A percentile compares a stretch with the other conserved stretches of the same genome.
Evolutionary conservation across 2,888 invertebrate species (phyloP).

Genomic region (Phoenoteleia sp.): DNA sequence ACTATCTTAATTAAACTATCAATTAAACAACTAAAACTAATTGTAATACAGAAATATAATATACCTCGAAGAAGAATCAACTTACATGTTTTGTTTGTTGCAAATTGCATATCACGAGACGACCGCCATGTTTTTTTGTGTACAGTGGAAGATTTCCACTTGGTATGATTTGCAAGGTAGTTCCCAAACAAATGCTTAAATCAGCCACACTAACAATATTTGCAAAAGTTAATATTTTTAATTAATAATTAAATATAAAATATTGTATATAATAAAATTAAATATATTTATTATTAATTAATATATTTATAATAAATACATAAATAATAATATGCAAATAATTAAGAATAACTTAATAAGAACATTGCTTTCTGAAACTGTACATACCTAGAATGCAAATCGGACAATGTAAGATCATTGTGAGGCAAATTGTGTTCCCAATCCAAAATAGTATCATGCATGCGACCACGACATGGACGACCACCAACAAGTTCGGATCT

Average conservation of each 20-base stretch:
- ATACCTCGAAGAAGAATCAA: neutral
- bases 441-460: conserved; percentile 97
- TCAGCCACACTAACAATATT: conserved; percentile 93
- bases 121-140: conserved; percentile 94
- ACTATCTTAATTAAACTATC: too few relatives aligned
- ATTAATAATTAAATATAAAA: too few relatives aligned
- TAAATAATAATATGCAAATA: too few relatives aligned
- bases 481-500: conserved; percentile 89
- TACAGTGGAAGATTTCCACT: conserved; percentile 97
- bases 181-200: conserved; percentile 97
- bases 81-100: conserved; percentile 99
- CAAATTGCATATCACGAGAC: conserved; percentile 97
- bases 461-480: conserved; percentile 94
- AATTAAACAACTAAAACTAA: too few relatives aligned
- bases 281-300: too few relatives aligned
- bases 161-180: conserved; percentile 99
- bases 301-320: too few relatives aligned
- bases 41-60: too few relatives aligned
- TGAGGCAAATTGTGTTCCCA: conserved; percentile 99
- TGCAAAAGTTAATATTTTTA: too few relatives aligned
- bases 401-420: conserved; percentile 93
- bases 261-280: too few relatives aligned
- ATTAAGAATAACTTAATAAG: too few relatives aligned
- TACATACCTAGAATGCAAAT: conserved; percentile 95
- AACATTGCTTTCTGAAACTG: too few relatives aligned